Conservation (phyloP, 2,888 invertebrate species). For the Osedax frankpressi region DNA sequence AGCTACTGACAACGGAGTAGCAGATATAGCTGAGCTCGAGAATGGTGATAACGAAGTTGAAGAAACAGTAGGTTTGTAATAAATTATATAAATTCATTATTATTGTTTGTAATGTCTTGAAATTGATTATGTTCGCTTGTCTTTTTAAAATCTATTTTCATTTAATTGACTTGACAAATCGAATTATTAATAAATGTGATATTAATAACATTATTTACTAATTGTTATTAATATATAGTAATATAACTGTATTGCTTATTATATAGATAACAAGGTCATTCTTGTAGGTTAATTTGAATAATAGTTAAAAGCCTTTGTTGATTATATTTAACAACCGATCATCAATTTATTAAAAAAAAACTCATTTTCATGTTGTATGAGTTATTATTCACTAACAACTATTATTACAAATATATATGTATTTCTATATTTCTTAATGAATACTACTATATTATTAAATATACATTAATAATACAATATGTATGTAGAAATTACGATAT, state of each 20-base stretch:
- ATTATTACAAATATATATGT: too few species aligned
- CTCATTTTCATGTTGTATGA: neutral
- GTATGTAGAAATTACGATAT: neutral
- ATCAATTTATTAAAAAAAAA: neutral
- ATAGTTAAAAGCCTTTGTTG: neutral
- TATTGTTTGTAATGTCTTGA: neutral
- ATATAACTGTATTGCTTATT: neutral
- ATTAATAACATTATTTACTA: neutral
- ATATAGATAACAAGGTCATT: neutral
- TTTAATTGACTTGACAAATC: neutral
- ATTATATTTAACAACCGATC: neutral
- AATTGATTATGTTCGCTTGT: neutral
- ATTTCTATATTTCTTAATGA: too few species aligned
- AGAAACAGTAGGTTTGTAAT: neutral
- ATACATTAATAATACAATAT: too few species aligned
- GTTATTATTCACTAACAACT: neutral
- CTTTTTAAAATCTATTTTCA: neutral
- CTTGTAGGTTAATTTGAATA: neutral
- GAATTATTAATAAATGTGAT: neutral
- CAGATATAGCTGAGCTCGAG: neutral
- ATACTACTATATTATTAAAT: too few species aligned
- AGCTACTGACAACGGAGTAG: neutral
- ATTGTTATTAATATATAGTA: neutral
- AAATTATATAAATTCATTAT: neutral
- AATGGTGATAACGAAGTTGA: slow-evolving; percentile 7